Evolutionary conservation across 2,797 vertebrate genomes (phyloP).

Genomic region (Acanthopagrus latus): DNA sequence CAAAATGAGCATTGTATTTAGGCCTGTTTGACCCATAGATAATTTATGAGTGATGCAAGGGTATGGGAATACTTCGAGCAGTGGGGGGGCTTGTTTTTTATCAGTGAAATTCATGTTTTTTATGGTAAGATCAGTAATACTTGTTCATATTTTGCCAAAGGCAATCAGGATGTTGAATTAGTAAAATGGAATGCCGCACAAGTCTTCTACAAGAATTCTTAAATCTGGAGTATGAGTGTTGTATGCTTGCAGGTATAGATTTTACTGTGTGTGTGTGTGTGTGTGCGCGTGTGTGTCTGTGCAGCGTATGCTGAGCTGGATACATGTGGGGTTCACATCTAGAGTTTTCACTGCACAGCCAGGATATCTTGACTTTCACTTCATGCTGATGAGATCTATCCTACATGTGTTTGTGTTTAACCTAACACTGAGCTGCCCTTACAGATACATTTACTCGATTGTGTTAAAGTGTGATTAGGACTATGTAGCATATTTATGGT

Average conservation of each 20-base stretch:
- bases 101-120: constrained; percentile 46
- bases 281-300: constrained; percentile 9
- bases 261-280: constrained; percentile 44
- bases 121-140: constrained; percentile 47
- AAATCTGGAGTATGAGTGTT: constrained; percentile 57
- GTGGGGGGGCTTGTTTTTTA: constrained; percentile 47
- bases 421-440: constrained; percentile 74
- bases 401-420: constrained; percentile 69
- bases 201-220: constrained; percentile 58
- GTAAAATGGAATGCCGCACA: constrained; percentile 54
- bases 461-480: constrained; percentile 78
- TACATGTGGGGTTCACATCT: constrained; percentile 62
- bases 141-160: constrained; percentile 54
- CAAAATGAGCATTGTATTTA: constrained; percentile 34
- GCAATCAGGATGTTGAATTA: constrained; percentile 56
- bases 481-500: constrained; percentile 84
- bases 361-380: constrained; percentile 66
- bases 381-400: constrained; percentile 67
- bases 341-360: constrained; percentile 68
- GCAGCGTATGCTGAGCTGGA: constrained; percentile 50
- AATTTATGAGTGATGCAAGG: constrained; percentile 43
- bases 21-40: constrained; percentile 35
- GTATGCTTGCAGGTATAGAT: constrained; percentile 55
- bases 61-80: constrained; percentile 52
- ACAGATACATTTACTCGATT: constrained; percentile 72